Base-by-base conservation (phyloP, 2,888 invertebrate species). In the Branchipolynoe longqiensis region DNA sequence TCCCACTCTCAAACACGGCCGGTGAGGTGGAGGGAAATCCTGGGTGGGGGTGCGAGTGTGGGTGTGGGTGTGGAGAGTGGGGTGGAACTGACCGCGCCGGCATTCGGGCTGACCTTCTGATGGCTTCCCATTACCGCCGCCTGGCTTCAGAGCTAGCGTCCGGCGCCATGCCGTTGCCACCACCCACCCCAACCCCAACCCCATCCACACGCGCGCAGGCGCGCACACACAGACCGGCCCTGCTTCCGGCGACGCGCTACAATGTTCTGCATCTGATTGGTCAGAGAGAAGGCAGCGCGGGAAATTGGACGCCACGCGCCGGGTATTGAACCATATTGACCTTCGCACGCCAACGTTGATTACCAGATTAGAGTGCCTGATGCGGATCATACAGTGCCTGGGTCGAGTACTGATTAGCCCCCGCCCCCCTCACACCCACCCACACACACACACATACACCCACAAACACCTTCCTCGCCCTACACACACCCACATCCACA, bases 101-200 rank as follows among this genome's bases (percentile, higher is more conserved):
- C 69, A 18, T 69, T 69, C 36, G 69, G 18, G 69, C 38, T 69
- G 69, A 69, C 69, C 69, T 69, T 69, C 38, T 22, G 69, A 69
- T 69, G 69, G 69, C 69, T 69, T 69, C 69, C 69, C 69, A 69
- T 69, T 69, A 69, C 69, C 69, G 69, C 69, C 14, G 64, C 25
- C 59, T 14, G n/a, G n/a, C 64, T 33, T 33, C 8, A 22, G 12
- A 12, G 36, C 36, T 33, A 22, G 36, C 33, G 33, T 69, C 36
- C 36, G n/a, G n/a, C n/a, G n/a, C n/a, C n/a, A n/a, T n/a, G n/a
- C n/a, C n/a, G n/a, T n/a, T n/a, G n/a, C n/a, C n/a, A n/a, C n/a
- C n/a, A n/a, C n/a, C n/a, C n/a, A n/a, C n/a, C n/a, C n/a, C n/a
- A n/a, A n/a, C n/a, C n/a, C n/a, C n/a, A n/a, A n/a, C n/a, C n/a